These are phyloP conservation scores for Folsomia candida DNA, from an alignment of 2,888 invertebrate genomes.

Conservation along the genomic window DNA sequence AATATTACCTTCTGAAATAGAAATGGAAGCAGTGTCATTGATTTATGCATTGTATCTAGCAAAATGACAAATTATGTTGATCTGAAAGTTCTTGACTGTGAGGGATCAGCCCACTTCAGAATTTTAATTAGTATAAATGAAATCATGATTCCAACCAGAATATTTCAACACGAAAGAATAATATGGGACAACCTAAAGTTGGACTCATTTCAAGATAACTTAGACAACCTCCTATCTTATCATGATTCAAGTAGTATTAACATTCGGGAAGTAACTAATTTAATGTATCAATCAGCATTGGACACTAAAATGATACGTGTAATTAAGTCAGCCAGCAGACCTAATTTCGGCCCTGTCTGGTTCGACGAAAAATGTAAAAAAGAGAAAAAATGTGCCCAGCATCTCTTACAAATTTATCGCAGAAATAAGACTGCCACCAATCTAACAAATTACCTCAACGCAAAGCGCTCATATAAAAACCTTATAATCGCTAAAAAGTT, in stretches of 20 bases:
- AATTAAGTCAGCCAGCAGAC: neutral
- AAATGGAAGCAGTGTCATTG: conserved; percentile 13
- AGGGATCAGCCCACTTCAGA: conserved; percentile 9
- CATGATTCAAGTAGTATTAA: neutral
- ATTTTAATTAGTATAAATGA: neutral
- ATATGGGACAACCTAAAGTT: neutral
- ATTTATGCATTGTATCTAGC: neutral
- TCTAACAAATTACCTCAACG: neutral
- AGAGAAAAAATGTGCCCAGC: neutral
- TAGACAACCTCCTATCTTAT: conserved; percentile 2
- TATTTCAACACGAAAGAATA: neutral
- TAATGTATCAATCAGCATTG: neutral
- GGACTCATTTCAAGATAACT: neutral
- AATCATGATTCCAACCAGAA: neutral
- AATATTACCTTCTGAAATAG: conserved; percentile 12
- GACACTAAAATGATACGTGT: neutral
- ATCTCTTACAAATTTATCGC: neutral
- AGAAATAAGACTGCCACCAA: neutral
- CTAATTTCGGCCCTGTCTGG: neutral
- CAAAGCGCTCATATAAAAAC: neutral
- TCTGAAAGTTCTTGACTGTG: neutral
- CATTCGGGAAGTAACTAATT: neutral
- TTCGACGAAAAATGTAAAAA: neutral
- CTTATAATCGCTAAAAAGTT: neutral
- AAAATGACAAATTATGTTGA: neutral